Evolutionary conservation across 1,140 invertebrate genomes (phyloP), one percentile per base, ranked within the genome.

Genomic region (Hypothenemus hampei): DNA sequence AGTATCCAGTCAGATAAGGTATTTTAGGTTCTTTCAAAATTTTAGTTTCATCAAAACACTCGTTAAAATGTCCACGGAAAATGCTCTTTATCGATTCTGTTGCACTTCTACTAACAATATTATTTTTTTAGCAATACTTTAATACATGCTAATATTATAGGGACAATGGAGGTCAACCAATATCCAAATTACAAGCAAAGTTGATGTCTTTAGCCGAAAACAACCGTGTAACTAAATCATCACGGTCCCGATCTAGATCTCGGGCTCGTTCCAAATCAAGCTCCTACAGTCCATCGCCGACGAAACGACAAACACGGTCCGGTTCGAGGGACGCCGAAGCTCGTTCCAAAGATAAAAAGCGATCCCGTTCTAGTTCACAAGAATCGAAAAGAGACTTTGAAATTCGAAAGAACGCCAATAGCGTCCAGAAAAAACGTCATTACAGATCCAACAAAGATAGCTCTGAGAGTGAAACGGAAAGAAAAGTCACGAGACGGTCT

Each of bases 381-480:
- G 55, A 60, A 3, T 71, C 68, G 1, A 75, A 81, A 54, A 76
- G 79, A n/a, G 81, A 84, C 59, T 86, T 87, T 66, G 84, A 87
- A 65, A 83, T 86, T 53, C 73, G 79, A 4, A 85, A 83, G 58
- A 88, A 87, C 61, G 86, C 87, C 64, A 81, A 87, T 56, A 86
- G 85, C 39, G 79, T 89, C 6, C 86, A 89, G 65, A 86, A 86
- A 31, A 88, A 88, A 60, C 75, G 91, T 19, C 89, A 92, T 44
- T 93, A 93, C 65, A 78, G 91, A 7, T 91, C 89, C 41, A 91
- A 91, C 65, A 86, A 88, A 35, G 85, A 88, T 58, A 84, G 82
- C 21, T 86, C 84, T 0, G 84, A 81, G 39, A 87, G 83, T 60
- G 67, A 71, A 49, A 46, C 58, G 3, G 69, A 67, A 33, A 67